Conservation (phyloP, 1,140 invertebrate species). For the Drosophila kohkoa region DNA sequence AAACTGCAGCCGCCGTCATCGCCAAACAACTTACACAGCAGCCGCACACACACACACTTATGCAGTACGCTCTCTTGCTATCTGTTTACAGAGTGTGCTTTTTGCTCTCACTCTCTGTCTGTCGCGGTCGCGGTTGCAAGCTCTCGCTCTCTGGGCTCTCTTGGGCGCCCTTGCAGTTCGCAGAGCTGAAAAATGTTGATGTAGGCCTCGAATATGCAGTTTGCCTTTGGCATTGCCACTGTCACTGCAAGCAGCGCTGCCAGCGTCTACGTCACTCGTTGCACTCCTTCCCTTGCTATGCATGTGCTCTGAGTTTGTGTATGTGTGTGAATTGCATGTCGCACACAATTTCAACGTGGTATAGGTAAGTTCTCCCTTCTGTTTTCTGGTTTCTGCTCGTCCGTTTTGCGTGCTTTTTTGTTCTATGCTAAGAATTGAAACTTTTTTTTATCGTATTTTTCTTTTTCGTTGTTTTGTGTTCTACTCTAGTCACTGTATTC, state of each 20-base stretch:
- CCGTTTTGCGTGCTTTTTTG: slow-evolving; percentile 63
- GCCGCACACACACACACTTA: slow-evolving; percentile 29
- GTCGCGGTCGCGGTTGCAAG: slow-evolving; percentile 21
- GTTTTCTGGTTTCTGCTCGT: slow-evolving; percentile 56
- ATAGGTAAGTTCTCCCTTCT: slow-evolving; percentile 81
- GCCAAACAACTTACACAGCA: slow-evolving; percentile 52
- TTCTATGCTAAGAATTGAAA: slow-evolving; percentile 68
- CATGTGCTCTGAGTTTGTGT: slow-evolving; percentile 29
- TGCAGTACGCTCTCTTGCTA: slow-evolving; percentile 19
- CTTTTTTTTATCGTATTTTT: slow-evolving; percentile 60
- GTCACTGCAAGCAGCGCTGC: slow-evolving; percentile 73
- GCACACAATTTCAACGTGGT: slow-evolving; percentile 71
- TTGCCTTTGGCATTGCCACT: slow-evolving; percentile 82
- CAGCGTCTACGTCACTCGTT: slow-evolving; percentile 6
- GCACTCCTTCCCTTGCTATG: slow-evolving; percentile 23
- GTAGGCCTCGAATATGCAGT: slow-evolving; percentile 82
- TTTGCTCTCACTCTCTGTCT: slow-evolving; percentile 19
- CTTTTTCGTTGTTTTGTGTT: slow-evolving; percentile 36
- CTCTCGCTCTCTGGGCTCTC: slow-evolving; percentile 5
- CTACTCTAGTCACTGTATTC: slow-evolving; percentile 56
- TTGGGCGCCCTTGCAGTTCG: slow-evolving; percentile 59
- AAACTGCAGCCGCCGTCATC: slow-evolving; percentile 40
- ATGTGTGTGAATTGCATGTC: slow-evolving; percentile 65
- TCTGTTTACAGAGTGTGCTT: slow-evolving; percentile 17
- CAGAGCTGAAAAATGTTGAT: slow-evolving; percentile 73